These are phyloP conservation scores for Papilio elwesi DNA, from an alignment of 2,888 invertebrate species.

Conservation along the genomic window DNA sequence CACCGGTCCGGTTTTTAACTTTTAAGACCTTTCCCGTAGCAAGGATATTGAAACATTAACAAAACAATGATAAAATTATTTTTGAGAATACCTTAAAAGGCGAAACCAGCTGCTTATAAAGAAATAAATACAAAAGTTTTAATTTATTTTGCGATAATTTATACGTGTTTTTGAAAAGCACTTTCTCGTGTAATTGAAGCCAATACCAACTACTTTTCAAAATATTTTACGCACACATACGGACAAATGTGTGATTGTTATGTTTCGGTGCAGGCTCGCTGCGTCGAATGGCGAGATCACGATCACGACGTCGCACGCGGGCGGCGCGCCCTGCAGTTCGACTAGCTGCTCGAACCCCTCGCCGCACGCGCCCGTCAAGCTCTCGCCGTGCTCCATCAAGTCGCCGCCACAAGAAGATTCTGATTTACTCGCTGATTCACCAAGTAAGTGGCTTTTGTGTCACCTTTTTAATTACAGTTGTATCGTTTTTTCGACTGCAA, in stretches of 20 bases:
- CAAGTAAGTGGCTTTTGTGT: conserved; percentile 86
- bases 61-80: conserved; percentile 1
- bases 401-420: conserved; percentile 87
- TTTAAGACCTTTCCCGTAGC: conserved; percentile 4
- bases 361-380: conserved; percentile 84
- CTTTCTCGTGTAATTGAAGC: conserved; percentile 10
- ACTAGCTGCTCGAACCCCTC: conserved; percentile 76
- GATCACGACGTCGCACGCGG: conserved; percentile 90
- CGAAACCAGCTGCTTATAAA: background rate
- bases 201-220: conserved; percentile 25
- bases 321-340: conserved; percentile 69
- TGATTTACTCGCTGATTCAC: conserved; percentile 92
- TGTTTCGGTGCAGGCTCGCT: conserved; percentile 82
- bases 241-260: conserved; percentile 3
- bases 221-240: conserved; percentile 2
- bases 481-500: too few relatives aligned
- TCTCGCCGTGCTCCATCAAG: conserved; percentile 86
- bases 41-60: conserved; percentile 8
- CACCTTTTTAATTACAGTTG: background rate
- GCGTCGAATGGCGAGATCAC: conserved; percentile 92
- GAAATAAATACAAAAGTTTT: conserved; percentile 12
- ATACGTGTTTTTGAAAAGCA: conserved; percentile 7
- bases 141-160: background rate
- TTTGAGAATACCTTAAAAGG: conserved; percentile 17
- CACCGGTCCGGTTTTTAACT: background rate